Evolutionary conservation across 2,797 vertebrate species (phyloP).

Genomic region (Anniella stebbinsi): DNA sequence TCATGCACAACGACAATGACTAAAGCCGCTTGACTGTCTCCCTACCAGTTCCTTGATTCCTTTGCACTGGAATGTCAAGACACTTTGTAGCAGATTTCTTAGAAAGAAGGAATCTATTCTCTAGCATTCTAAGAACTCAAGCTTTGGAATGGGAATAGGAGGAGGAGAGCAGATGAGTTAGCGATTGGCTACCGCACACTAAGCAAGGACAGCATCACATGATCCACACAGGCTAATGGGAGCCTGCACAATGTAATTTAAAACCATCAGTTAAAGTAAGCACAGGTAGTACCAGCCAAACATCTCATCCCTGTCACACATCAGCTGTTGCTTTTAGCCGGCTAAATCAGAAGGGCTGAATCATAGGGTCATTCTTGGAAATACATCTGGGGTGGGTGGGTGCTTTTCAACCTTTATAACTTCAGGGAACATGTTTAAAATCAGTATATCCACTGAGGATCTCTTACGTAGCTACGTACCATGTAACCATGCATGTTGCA

Average conservation of each 20-base stretch:
- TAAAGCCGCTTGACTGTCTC: background rate
- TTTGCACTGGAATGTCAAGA: slow-evolving; percentile 14
- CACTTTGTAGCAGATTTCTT: background rate
- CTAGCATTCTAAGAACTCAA: slow-evolving; percentile 10
- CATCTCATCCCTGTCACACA: background rate
- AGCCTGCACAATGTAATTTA: slow-evolving; percentile 3
- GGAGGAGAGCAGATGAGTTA: background rate
- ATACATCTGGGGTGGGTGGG: background rate
- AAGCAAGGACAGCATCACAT: background rate
- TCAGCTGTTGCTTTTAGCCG: slow-evolving; percentile 25
- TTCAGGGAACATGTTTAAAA: background rate
- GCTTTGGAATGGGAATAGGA: slow-evolving; percentile 8
- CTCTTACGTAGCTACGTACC: background rate
- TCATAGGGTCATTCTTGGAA: background rate
- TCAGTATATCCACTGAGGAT: background rate
- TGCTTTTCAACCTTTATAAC: background rate
- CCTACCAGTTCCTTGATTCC: background rate
- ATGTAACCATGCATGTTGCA: background rate
- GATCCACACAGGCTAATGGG: background rate
- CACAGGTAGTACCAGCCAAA: slow-evolving; percentile 33
- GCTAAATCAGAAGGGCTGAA: background rate
- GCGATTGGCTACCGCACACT: background rate
- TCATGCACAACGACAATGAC: background rate
- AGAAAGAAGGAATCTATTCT: slow-evolving; percentile 6
- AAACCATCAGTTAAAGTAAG: slow-evolving; percentile 14